Percentiles rank a stretch among this genome's conserved stretches.
phyloP scores from a whole-genome alignment of 1,140 invertebrate genomes.

The Drosophila parabipectinata region DNA sequence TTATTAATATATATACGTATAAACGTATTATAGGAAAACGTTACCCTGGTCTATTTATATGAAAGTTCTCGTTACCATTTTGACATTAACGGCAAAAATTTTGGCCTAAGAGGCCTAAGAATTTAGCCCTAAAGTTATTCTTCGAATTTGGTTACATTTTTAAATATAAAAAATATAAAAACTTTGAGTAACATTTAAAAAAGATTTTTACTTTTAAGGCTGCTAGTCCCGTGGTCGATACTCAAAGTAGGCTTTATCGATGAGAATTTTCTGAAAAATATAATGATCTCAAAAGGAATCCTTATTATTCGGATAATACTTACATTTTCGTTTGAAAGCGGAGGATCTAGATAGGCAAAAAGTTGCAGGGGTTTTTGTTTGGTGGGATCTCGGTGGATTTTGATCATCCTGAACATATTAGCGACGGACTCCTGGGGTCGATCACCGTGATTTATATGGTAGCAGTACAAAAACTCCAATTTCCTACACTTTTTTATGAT shows the following conservation, averaged over 20 bases:
- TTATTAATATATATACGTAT: too few relatives aligned
- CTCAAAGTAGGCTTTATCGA: conserved; percentile 17
- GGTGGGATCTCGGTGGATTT: conserved; percentile 18
- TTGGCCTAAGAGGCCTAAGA: too few relatives aligned
- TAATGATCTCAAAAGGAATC: neutral
- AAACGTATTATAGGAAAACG: too few relatives aligned
- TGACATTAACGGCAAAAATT: too few relatives aligned
- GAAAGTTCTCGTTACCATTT: too few relatives aligned
- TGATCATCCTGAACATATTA: conserved; percentile 22
- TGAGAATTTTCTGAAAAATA: conserved; percentile 8
- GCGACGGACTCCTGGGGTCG: conserved; percentile 11
- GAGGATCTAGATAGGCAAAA: conserved; percentile 10
- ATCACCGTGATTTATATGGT: conserved; percentile 16
- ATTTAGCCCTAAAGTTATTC: too few relatives aligned
- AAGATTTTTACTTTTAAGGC: neutral
- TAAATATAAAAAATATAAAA: conserved; percentile 58
- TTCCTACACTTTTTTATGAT: conserved; percentile 18
- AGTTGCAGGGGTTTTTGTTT: conserved; percentile 22
- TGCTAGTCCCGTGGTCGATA: conserved; percentile 2
- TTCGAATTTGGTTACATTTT: too few relatives aligned
- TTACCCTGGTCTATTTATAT: too few relatives aligned
- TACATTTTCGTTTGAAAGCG: conserved; percentile 14
- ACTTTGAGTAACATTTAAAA: conserved; percentile 66
- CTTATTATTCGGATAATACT: neutral
- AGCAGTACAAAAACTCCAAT: conserved; percentile 18